These are phyloP conservation scores for Platysternon megacephalum DNA, from an alignment of 2,113 vertebrate genomes.

Conservation along the genomic window DNA sequence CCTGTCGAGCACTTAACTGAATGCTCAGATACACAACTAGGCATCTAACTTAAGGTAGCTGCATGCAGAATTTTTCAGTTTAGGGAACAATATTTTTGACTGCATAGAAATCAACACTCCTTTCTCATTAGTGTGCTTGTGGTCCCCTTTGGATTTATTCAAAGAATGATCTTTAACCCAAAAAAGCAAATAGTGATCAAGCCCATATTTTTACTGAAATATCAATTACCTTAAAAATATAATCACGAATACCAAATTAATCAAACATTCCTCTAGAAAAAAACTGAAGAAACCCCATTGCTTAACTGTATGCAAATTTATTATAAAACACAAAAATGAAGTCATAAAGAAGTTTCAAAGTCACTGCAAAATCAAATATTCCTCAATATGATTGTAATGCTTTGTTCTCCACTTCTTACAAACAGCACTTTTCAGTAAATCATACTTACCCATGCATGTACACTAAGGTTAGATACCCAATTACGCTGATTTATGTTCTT, in stretches of 20 bases:
- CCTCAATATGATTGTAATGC: background rate
- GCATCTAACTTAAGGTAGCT: background rate
- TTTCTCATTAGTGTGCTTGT: background rate
- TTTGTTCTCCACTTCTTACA: background rate
- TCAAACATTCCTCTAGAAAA: background rate
- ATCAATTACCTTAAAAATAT: background rate
- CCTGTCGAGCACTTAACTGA: background rate
- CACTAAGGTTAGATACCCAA: background rate
- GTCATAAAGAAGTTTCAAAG: background rate
- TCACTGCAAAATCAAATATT: conserved; percentile 8
- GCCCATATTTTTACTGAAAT: background rate
- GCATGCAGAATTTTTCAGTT: background rate
- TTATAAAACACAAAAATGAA: background rate
- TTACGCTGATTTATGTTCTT: background rate
- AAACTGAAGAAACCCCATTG: background rate
- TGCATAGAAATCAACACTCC: too few species aligned
- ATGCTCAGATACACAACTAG: background rate
- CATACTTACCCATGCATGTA: background rate
- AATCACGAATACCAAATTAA: background rate
- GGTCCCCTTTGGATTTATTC: background rate
- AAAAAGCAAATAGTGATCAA: accelerated
- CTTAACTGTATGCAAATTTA: background rate
- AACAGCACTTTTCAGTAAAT: background rate
- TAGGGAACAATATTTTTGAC: background rate
- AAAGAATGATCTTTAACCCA: background rate